Conservation (phyloP, 2,113 vertebrate genomes). For the Poeciliopsis occidentalis region DNA sequence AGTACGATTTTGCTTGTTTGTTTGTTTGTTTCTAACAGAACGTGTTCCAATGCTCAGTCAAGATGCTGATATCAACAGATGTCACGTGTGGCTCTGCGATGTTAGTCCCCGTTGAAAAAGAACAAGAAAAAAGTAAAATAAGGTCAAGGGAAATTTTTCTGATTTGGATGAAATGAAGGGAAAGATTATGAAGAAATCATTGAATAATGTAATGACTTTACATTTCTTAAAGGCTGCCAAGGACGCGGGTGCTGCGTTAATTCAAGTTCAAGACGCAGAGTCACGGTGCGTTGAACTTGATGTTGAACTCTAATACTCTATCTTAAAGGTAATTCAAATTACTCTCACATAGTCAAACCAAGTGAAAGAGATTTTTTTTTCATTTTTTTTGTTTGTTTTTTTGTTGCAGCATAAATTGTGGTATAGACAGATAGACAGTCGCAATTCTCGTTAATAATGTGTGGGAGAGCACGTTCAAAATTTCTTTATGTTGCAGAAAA, state of each 20-base stretch:
- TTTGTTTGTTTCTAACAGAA: not conserved
- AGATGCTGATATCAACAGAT: slow-evolving; percentile 41
- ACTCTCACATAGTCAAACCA: slow-evolving; percentile 6
- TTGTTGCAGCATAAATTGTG: not conserved
- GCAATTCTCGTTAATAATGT: not conserved
- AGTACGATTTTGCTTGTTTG: not conserved
- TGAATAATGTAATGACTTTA: not conserved
- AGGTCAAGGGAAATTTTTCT: too few relatives aligned
- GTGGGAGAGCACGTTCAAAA: not conserved
- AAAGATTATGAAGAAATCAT: not conserved
- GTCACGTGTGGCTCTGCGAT: not conserved
- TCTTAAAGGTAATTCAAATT: slow-evolving; percentile 15
- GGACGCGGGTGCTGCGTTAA: not conserved
- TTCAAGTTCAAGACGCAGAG: slow-evolving; percentile 64
- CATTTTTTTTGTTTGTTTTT: too few relatives aligned
- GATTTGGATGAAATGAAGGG: not conserved
- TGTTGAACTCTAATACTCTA: slow-evolving; percentile 65
- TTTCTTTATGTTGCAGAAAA: not conserved
- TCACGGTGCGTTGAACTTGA: slow-evolving; percentile 68
- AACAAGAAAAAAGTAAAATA: too few relatives aligned
- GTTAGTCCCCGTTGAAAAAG: not conserved
- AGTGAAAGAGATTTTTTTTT: not conserved
- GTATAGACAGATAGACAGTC: not conserved
- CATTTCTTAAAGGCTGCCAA: not conserved
- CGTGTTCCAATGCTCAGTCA: slow-evolving; percentile 3